Evolutionary conservation across 2,797 vertebrate species (phyloP).

Genomic region (Manis javanica): DNA sequence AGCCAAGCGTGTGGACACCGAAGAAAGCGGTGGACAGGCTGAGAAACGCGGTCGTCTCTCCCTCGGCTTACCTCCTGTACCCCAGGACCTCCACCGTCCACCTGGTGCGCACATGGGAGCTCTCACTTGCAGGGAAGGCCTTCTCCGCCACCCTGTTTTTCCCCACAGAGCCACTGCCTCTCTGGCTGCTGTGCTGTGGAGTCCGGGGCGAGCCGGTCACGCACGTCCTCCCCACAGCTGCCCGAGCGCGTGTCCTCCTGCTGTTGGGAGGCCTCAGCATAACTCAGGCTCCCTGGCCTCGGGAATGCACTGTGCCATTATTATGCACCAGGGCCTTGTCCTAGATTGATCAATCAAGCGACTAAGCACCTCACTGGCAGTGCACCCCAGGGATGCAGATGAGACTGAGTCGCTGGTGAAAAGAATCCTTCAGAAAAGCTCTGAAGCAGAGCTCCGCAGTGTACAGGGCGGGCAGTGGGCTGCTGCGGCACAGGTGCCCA

Average conservation of each 20-base stretch:
- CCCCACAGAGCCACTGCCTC: background rate
- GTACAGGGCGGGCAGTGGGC: too few relatives aligned
- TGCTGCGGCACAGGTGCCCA: too few relatives aligned
- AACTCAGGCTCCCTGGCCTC: too few relatives aligned
- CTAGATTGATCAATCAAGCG: rapidly evolving
- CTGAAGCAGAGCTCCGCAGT: rapidly evolving
- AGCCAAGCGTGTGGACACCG: too few relatives aligned
- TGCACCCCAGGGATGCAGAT: rapidly evolving
- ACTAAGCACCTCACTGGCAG: rapidly evolving
- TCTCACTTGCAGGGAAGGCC: background rate
- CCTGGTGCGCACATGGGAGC: rapidly evolving
- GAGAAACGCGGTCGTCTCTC: background rate
- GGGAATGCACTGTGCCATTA: rapidly evolving
- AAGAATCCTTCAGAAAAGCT: background rate
- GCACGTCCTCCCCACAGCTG: rapidly evolving
- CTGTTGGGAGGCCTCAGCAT: too few relatives aligned
- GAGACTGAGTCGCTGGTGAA: rapidly evolving
- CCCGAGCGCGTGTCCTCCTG: background rate
- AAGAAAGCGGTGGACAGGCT: too few relatives aligned
- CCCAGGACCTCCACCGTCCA: rapidly evolving
- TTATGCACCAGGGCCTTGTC: background rate
- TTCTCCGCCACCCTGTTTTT: background rate
- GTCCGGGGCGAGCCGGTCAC: rapidly evolving
- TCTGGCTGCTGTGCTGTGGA: background rate
- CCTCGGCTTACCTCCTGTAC: background rate